Conservation (phyloP, 2,888 invertebrate species). For the Heterodera filipjevi region DNA sequence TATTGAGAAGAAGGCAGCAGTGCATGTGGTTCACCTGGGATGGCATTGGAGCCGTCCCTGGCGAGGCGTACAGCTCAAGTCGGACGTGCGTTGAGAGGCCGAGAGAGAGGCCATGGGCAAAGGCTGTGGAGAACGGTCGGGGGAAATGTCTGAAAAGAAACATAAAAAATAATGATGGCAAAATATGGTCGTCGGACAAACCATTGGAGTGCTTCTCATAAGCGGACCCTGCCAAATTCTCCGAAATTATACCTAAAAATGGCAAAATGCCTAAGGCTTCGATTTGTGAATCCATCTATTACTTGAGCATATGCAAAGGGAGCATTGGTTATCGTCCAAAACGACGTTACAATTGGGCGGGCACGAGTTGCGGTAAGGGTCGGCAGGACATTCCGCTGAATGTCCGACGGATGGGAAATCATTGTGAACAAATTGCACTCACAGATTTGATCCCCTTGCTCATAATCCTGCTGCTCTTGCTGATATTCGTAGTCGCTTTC, state of each 20-base stretch:
- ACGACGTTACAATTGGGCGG: conserved; percentile 55
- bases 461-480: conserved; percentile 36
- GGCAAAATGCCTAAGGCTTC: background rate
- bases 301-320: conserved; percentile 60
- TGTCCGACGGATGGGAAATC: background rate
- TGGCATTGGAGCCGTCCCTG: conserved; percentile 71
- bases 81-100: conserved; percentile 19
- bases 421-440: background rate
- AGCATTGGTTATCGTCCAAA: conserved; percentile 56
- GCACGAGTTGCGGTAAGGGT: conserved; percentile 56
- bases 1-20: conserved; percentile 51
- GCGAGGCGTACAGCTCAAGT: conserved; percentile 32
- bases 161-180: background rate
- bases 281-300: background rate
- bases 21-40: conserved; percentile 73
- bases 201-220: conserved; percentile 24
- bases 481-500: conserved; percentile 53
- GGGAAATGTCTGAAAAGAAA: background rate
- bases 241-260: conserved; percentile 19
- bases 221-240: conserved; percentile 24
- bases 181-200: background rate
- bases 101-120: background rate
- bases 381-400: conserved; percentile 54
- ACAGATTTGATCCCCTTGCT: conserved; percentile 32
- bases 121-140: background rate